These are phyloP conservation scores for Bothrops jararaca DNA, from an alignment of 2,113 vertebrate genomes.

Conservation along the genomic window DNA sequence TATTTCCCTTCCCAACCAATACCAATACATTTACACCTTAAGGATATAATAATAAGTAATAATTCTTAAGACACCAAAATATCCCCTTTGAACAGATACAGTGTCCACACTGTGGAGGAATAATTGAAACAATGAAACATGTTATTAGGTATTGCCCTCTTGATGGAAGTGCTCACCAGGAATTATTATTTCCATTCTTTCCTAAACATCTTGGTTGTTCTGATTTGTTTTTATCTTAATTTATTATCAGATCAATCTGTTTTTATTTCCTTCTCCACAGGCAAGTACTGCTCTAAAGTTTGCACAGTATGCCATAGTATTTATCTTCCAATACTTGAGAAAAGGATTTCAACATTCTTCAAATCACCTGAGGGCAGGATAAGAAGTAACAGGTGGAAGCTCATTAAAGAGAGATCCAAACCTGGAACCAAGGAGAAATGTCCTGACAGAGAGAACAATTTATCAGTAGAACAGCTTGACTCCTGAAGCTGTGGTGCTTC, in stretches of 20 bases:
- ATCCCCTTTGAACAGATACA: not conserved
- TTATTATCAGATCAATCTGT: not conserved
- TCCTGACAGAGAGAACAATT: not conserved
- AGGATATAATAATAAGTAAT: not conserved
- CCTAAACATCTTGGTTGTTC: not conserved
- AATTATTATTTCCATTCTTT: not conserved
- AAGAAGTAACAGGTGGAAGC: not conserved
- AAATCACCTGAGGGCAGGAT: not conserved
- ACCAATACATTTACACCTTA: not conserved
- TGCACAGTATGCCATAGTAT: not conserved
- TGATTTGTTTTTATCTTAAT: not conserved
- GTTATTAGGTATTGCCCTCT: not conserved
- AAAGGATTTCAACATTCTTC: not conserved
- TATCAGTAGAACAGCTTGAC: not conserved
- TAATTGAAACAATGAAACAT: not conserved
- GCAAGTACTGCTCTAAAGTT: not conserved
- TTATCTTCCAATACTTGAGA: not conserved
- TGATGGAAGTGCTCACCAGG: not conserved
- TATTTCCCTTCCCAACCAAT: not conserved
- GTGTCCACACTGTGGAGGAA: not conserved
- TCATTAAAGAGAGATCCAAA: not conserved
- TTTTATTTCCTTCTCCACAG: not conserved
- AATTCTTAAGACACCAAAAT: not conserved
- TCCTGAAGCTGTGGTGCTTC: not conserved
- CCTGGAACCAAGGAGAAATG: not conserved